Percentiles rank a stretch among this genome's conserved stretches.
phyloP scores from a whole-genome alignment of 2,797 vertebrate species.

The Sebastes wilsoni region DNA sequence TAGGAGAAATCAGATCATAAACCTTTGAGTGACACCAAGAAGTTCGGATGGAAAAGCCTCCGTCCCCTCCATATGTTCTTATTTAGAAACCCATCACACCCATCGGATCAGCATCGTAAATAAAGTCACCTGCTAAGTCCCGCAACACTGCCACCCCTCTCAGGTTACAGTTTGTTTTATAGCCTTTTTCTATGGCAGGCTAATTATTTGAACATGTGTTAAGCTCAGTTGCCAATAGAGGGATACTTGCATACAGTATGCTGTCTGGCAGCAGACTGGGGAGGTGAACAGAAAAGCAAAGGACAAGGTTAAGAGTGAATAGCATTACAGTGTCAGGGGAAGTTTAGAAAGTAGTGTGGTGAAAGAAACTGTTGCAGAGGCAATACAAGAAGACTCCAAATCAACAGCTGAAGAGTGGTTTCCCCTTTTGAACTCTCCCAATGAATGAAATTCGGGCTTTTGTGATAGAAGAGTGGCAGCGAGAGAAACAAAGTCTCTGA shows the following conservation, averaged over 20 bases:
- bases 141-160: constrained; percentile 38
- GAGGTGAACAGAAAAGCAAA: neutral
- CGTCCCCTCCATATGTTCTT: constrained; percentile 34
- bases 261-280: neutral
- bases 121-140: constrained; percentile 56
- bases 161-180: constrained; percentile 57
- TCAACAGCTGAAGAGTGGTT: neutral
- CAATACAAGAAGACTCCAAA: neutral
- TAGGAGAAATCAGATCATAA: neutral
- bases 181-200: constrained; percentile 22
- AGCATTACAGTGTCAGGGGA: neutral
- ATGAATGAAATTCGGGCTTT: neutral
- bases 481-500: neutral
- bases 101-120: constrained; percentile 55
- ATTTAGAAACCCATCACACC: constrained; percentile 52
- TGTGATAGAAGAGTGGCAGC: neutral
- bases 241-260: neutral
- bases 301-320: neutral
- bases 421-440: neutral
- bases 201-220: constrained; percentile 67
- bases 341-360: neutral
- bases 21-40: neutral
- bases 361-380: neutral
- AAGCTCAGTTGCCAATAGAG: constrained; percentile 13
- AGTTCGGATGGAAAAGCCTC: neutral